phyloP scores from a whole-genome alignment of 2,113 vertebrate species.

The Arizona elegans region DNA sequence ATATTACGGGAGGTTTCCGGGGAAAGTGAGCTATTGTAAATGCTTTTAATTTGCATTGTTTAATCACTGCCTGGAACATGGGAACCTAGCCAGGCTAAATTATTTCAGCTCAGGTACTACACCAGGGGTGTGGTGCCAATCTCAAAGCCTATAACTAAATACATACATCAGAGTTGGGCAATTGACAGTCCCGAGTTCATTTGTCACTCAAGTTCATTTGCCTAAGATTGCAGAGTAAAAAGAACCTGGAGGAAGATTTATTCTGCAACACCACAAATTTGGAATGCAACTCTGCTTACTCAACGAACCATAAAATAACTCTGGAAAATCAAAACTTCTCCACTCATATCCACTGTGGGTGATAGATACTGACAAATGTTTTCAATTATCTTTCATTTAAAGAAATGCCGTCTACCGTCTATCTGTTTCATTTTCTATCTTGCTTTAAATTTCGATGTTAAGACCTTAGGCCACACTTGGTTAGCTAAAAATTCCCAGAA shows the following conservation, averaged over 20 bases:
- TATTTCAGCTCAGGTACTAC: constrained; percentile 7
- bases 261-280: background rate
- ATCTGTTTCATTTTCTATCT: background rate
- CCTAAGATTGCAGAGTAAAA: background rate
- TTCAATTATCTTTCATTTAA: background rate
- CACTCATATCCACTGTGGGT: background rate
- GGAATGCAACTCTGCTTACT: accelerated
- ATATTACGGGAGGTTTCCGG: background rate
- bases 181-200: background rate
- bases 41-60: constrained; percentile 23
- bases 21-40: constrained; percentile 25
- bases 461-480: background rate
- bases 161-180: constrained; percentile 23
- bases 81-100: background rate
- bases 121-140: constrained; percentile 39
- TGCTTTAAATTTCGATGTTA: background rate
- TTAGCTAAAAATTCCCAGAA: background rate
- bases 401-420: background rate
- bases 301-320: background rate
- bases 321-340: background rate
- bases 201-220: background rate
- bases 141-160: constrained; percentile 42
- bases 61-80: background rate
- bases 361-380: background rate
- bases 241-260: constrained; percentile 15